Conservation (phyloP, 2,113 vertebrate species). For the Labeo rohita region DNA sequence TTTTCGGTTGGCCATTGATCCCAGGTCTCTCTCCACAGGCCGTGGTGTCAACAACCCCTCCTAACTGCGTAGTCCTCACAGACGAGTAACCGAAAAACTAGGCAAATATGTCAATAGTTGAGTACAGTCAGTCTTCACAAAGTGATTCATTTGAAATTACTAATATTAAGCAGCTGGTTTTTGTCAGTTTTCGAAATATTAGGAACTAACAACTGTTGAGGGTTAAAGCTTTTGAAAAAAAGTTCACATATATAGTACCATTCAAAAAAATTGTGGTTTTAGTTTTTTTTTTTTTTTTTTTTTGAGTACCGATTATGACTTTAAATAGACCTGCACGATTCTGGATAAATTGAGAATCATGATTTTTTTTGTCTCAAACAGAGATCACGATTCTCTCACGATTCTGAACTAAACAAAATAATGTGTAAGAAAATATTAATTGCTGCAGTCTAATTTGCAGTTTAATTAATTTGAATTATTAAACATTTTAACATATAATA, state of each 20-base stretch:
- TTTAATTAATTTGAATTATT: too few species aligned
- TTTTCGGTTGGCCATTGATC: constrained; percentile 46
- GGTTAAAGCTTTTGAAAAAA: not conserved
- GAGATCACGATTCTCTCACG: too few species aligned
- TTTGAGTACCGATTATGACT: too few species aligned
- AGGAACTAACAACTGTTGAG: not conserved
- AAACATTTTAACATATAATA: too few species aligned
- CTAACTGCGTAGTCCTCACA: not conserved
- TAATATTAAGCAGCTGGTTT: not conserved
- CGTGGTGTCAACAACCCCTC: not conserved
- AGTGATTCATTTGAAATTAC: not conserved
- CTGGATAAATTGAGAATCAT: too few species aligned
- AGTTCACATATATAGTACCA: not conserved
- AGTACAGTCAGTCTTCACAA: not conserved
- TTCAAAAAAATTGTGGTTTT: not conserved
- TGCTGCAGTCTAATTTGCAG: too few species aligned
- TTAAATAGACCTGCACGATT: too few species aligned
- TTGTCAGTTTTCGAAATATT: not conserved
- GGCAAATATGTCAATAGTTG: not conserved
- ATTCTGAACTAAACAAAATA: too few species aligned
- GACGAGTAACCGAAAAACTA: not conserved
- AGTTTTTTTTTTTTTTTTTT: too few species aligned
- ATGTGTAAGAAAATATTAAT: too few species aligned
- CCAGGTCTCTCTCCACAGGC: constrained; percentile 16
- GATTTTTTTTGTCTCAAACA: too few species aligned